Evolutionary conservation across 2,113 vertebrate species (phyloP).

Genomic region (Sebastes schlegelii): DNA sequence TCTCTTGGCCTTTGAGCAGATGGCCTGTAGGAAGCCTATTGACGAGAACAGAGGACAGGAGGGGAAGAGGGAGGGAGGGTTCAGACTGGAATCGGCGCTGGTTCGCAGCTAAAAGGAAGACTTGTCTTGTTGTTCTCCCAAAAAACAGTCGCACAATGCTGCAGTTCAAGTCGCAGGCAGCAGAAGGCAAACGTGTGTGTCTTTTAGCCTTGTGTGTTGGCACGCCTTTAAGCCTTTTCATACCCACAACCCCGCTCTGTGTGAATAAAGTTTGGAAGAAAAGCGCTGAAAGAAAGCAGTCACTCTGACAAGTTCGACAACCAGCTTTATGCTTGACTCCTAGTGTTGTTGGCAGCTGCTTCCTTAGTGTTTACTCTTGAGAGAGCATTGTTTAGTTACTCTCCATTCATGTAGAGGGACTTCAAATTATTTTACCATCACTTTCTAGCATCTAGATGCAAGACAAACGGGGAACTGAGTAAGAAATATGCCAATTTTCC

Average conservation of each 20-base stretch:
- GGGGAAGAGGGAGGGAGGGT: constrained; percentile 63
- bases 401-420: constrained; percentile 15
- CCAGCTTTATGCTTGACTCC: constrained; percentile 60
- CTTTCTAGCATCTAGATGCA: neutral
- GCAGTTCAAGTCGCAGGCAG: constrained; percentile 58
- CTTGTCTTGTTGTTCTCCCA: constrained; percentile 71
- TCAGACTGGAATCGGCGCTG: constrained; percentile 46
- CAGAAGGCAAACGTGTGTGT: constrained; percentile 76
- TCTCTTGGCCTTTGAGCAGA: constrained; percentile 73
- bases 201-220: constrained; percentile 55
- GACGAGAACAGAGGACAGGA: constrained; percentile 56
- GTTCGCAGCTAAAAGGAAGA: constrained; percentile 72
- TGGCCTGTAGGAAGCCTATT: constrained; percentile 74
- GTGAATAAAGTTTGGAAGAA: constrained; percentile 72
- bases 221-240: constrained; percentile 71
- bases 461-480: neutral
- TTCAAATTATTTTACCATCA: neutral
- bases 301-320: constrained; percentile 72
- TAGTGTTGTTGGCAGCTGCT: constrained; percentile 64
- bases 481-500: constrained; percentile 11
- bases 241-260: constrained; percentile 31
- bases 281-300: constrained; percentile 67
- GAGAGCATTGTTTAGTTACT: constrained; percentile 47
- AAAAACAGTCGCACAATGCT: constrained; percentile 71
- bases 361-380: constrained; percentile 34